A percentile compares a stretch with the other conserved stretches of the same genome.
phyloP scores from a whole-genome alignment of 2,797 vertebrate species.

The Crypturellus tataupa region DNA sequence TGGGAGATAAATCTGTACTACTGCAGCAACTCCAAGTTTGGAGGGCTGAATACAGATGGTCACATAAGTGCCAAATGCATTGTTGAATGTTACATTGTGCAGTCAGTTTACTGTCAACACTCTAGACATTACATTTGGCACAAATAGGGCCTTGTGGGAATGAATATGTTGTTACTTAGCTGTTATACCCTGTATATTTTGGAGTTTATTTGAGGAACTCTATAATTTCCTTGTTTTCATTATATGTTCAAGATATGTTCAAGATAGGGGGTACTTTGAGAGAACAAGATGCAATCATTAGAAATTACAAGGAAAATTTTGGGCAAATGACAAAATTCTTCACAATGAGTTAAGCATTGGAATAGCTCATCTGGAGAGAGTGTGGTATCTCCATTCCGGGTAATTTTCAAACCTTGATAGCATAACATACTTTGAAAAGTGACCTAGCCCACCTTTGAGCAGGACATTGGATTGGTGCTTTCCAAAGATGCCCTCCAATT shows the following conservation, averaged over 20 bases:
- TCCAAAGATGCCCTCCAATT: background rate
- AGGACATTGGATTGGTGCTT: background rate
- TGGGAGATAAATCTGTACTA: background rate
- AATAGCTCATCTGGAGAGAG: background rate
- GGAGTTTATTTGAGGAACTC: background rate
- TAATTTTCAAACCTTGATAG: background rate
- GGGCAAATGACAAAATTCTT: background rate
- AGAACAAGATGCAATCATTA: background rate
- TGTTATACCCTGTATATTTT: slow-evolving; percentile 5
- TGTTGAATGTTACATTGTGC: slow-evolving; percentile 7
- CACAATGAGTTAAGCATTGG: background rate
- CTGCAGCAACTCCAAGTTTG: background rate
- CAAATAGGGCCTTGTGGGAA: background rate
- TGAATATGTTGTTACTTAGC: background rate
- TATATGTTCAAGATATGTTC: background rate
- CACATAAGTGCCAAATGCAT: slow-evolving; percentile 15
- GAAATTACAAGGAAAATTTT: background rate
- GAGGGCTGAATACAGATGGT: background rate
- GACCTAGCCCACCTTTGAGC: background rate
- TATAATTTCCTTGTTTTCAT: background rate
- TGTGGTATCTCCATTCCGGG: background rate
- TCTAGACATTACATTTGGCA: slow-evolving; percentile 8
- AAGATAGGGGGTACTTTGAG: background rate
- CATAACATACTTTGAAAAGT: background rate
- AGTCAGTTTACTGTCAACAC: slow-evolving; percentile 50